These are phyloP conservation scores for Leptodactylus fallax DNA, from an alignment of 2,797 vertebrate species.

Conservation along the genomic window DNA sequence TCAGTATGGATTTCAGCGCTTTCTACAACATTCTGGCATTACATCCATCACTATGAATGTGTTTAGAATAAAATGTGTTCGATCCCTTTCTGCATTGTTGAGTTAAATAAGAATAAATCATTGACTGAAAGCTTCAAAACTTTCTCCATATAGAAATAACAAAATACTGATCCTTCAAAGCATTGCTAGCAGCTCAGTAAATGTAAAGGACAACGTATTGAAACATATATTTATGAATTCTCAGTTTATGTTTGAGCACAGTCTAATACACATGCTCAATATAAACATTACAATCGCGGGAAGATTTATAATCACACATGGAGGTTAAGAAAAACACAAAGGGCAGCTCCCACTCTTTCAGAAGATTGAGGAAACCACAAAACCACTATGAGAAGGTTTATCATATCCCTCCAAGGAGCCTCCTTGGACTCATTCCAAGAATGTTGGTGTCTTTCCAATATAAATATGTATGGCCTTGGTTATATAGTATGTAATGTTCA, in stretches of 20 bases:
- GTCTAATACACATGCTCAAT: constrained; percentile 35
- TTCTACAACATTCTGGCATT: not conserved
- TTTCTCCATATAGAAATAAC: not conserved
- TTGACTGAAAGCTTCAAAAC: not conserved
- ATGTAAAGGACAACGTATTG: not conserved
- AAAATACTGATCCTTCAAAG: not conserved
- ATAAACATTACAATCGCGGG: constrained; percentile 41
- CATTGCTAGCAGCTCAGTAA: not conserved
- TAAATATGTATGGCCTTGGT: constrained; percentile 38
- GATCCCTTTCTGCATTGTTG: not conserved
- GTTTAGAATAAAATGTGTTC: not conserved
- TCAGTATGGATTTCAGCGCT: not conserved
- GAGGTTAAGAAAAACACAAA: constrained; percentile 61
- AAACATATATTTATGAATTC: constrained; percentile 24
- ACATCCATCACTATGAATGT: not conserved
- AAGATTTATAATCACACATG: constrained; percentile 61
- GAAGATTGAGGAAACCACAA: constrained; percentile 62
- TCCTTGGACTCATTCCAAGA: constrained; percentile 52
- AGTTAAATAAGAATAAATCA: not conserved
- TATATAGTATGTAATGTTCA: constrained; percentile 24
- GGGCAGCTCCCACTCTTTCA: constrained; percentile 56
- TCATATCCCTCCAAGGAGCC: constrained; percentile 50
- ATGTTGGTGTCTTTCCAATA: constrained; percentile 49
- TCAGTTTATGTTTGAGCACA: constrained; percentile 43
- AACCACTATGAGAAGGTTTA: constrained; percentile 55